Evolutionary conservation across 2,888 invertebrate species (phyloP).

Genomic region (Octonoba sinensis): DNA sequence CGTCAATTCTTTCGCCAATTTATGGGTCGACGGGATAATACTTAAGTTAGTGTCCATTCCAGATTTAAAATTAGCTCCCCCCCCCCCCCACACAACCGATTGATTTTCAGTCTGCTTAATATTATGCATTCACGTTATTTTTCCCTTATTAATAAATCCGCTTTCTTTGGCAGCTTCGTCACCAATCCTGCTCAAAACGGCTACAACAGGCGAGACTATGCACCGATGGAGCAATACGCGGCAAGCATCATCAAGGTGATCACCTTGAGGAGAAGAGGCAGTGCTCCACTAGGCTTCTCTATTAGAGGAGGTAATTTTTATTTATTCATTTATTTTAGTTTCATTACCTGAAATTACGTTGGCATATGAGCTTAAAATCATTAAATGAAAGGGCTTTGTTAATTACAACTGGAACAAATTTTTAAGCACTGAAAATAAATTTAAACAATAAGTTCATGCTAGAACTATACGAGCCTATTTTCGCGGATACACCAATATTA

Average conservation of each 20-base stretch:
- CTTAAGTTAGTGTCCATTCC: no score
- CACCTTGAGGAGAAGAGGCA: constrained; percentile 63
- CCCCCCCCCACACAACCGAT: no score
- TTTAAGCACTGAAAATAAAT: no score
- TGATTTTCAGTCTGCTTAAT: no score
- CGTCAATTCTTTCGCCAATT: no score
- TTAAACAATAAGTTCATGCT: no score
- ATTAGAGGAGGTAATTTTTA: constrained; percentile 66
- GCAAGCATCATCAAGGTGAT: constrained; percentile 61
- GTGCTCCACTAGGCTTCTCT: constrained; percentile 66
- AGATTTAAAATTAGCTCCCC: no score
- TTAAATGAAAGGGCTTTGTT: background rate
- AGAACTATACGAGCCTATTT: no score
- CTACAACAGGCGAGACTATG: constrained; percentile 35
- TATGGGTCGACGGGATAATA: no score
- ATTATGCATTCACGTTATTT: background rate
- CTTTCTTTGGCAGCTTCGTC: constrained; percentile 28
- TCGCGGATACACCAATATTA: no score
- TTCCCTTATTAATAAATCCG: background rate
- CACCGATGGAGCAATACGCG: constrained; percentile 39
- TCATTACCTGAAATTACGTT: background rate
- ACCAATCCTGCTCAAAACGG: constrained; percentile 33
- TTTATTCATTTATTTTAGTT: background rate
- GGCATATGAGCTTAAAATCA: background rate
- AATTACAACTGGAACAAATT: no score